Evolutionary conservation across 1,140 invertebrate genomes (phyloP).

Genomic region (Plodia interpunctella): DNA sequence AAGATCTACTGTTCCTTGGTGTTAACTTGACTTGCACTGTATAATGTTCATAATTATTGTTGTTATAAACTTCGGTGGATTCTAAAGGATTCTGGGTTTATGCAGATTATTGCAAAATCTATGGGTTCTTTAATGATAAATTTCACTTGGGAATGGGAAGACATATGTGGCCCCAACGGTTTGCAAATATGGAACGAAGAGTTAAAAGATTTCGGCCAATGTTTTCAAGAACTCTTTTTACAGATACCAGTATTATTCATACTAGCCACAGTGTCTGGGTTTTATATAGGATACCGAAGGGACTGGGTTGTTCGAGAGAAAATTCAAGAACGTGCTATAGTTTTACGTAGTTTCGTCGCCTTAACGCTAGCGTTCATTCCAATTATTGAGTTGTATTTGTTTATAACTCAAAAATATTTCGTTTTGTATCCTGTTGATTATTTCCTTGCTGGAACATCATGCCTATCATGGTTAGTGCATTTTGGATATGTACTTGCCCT

Average conservation of each 20-base stretch:
- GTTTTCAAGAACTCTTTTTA: slow-evolving; percentile 88
- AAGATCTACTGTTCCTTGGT: no score
- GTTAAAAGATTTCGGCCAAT: slow-evolving; percentile 85
- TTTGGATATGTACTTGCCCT: slow-evolving; percentile 84
- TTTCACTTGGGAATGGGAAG: slow-evolving; percentile 82
- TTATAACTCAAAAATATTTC: slow-evolving; percentile 65
- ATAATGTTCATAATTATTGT: not conserved
- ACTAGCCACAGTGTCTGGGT: slow-evolving; percentile 85
- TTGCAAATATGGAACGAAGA: slow-evolving; percentile 81
- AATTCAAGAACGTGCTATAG: slow-evolving; percentile 79
- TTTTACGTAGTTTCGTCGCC: slow-evolving; percentile 79
- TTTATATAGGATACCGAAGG: slow-evolving; percentile 83
- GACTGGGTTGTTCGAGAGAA: slow-evolving; percentile 77
- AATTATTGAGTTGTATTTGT: slow-evolving; percentile 80
- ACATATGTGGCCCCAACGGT: slow-evolving; percentile 83
- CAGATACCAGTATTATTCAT: slow-evolving; percentile 84
- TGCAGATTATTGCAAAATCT: not conserved
- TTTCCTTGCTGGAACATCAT: slow-evolving; percentile 82
- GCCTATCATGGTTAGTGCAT: slow-evolving; percentile 88
- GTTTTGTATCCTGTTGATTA: slow-evolving; percentile 81
- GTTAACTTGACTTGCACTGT: no score
- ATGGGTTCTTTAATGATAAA: slow-evolving; percentile 17
- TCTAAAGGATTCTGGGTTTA: no score
- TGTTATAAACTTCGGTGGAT: no score
- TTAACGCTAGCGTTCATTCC: slow-evolving; percentile 81